These are phyloP conservation scores for Taxidea taxus DNA, from an alignment of 2,113 vertebrate species.

Conservation along the genomic window DNA sequence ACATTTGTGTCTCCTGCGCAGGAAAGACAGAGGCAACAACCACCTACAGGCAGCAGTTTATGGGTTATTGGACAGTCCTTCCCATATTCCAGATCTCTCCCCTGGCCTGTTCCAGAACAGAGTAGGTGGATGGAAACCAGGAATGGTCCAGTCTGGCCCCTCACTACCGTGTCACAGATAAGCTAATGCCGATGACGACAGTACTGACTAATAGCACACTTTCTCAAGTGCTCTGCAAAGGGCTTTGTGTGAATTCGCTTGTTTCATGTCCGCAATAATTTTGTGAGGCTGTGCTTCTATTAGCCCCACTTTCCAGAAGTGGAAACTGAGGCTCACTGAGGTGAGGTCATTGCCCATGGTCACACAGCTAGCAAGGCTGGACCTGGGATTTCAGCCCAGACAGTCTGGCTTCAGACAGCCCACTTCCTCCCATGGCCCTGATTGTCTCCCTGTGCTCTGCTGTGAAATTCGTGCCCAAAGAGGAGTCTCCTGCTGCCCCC, in stretches of 20 bases:
- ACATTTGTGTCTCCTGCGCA: background rate
- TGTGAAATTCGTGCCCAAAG: background rate
- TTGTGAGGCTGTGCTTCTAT: background rate
- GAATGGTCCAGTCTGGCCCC: background rate
- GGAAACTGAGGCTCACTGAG: background rate
- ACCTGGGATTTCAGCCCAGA: background rate
- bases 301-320: background rate
- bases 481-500: background rate
- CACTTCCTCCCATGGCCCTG: background rate
- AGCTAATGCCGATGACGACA: rapidly evolving
- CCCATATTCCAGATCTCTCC: background rate
- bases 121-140: background rate
- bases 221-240: background rate
- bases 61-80: background rate
- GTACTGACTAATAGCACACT: background rate
- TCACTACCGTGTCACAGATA: background rate
- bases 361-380: background rate
- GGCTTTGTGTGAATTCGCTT: background rate
- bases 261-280: background rate
- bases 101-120: background rate
- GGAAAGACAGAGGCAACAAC: background rate
- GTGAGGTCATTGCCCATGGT: background rate
- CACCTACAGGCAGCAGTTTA: background rate
- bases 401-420: background rate
- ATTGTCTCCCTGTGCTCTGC: background rate